phyloP scores from a whole-genome alignment of 2,113 vertebrate species.

The Telmatochromis sp. region DNA sequence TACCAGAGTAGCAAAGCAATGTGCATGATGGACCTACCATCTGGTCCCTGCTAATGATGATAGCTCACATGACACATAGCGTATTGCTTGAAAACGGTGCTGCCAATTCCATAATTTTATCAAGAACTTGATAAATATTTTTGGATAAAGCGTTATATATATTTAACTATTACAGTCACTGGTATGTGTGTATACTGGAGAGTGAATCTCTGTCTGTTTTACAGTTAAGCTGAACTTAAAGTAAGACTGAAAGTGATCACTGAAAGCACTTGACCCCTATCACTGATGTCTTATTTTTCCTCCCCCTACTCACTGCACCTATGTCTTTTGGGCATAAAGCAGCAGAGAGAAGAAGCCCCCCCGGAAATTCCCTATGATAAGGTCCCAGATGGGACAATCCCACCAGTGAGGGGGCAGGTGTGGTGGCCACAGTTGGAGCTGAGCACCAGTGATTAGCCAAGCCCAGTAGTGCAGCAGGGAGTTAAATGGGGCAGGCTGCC shows the following conservation, averaged over 20 bases:
- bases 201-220: not conserved
- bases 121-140: not conserved
- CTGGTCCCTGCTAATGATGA: conserved; percentile 40
- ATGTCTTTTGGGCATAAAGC: conserved; percentile 75
- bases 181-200: not conserved
- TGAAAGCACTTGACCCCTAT: not conserved
- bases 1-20: conserved; percentile 40
- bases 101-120: not conserved
- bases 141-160: not conserved
- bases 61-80: conserved; percentile 22
- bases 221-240: not conserved
- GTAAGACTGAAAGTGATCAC: not conserved
- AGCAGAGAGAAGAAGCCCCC: conserved; percentile 68
- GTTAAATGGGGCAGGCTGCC: conserved; percentile 76
- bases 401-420: conserved; percentile 80
- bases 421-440: conserved; percentile 75
- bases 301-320: not conserved
- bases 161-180: not conserved
- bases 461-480: conserved; percentile 71
- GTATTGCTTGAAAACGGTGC: not conserved
- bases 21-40: conserved; percentile 45
- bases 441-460: conserved; percentile 87
- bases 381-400: conserved; percentile 87
- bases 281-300: not conserved
- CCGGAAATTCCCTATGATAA: conserved; percentile 64